Evolutionary conservation across 2,797 vertebrate genomes (phyloP), one percentile per base, ranked within the genome.

Genomic region (Balearica regulorum): DNA sequence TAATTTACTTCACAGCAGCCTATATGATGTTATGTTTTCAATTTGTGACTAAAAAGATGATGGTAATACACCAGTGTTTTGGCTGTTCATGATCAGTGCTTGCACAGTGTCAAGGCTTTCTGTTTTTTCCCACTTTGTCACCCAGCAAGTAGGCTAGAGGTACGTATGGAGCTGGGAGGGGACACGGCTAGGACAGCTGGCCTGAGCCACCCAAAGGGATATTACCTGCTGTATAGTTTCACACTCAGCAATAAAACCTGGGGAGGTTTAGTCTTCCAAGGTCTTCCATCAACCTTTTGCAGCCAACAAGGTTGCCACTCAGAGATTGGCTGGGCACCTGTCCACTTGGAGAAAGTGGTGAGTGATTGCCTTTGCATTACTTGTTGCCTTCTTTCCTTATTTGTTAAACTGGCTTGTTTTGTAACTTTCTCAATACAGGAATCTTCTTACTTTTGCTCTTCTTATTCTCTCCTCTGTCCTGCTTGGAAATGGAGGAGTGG

Each of bases 271-370:
- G 9, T 49, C 16, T 66, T 60, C 19, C 31, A 55, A 55, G 16
- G 14, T 51, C 20, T 58, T 72, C 41, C 43, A 49, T 16, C 11
- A 39, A 39, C 39, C 3, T 39, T 39, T 39, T 39, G 39, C 39
- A 39, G 39, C 11, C 39, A 39, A 39, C 43, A 14, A 69, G 28
- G 31, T 31, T 54, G 17, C 31, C 6, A 24, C 11, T 60, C n/a
- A 39, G 25, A 65, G 28, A 21, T 2, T 58, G 24, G 5, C 17
- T 58, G 29, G 15, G 4, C 35, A 81, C 6, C 14, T 12, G 0
- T 35, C n/a, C 0, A 0, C 35, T 61, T 55, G 35, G 5, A 55
- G 15, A 19, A 68, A 35, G 6, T n/a, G 28, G 46, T 71, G 17
- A 46, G 15, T n/a, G 7, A 33, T 35, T 58, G 13, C 14, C 26